Conservation (phyloP, 2,113 vertebrate genomes). For the Nestor notabilis region DNA sequence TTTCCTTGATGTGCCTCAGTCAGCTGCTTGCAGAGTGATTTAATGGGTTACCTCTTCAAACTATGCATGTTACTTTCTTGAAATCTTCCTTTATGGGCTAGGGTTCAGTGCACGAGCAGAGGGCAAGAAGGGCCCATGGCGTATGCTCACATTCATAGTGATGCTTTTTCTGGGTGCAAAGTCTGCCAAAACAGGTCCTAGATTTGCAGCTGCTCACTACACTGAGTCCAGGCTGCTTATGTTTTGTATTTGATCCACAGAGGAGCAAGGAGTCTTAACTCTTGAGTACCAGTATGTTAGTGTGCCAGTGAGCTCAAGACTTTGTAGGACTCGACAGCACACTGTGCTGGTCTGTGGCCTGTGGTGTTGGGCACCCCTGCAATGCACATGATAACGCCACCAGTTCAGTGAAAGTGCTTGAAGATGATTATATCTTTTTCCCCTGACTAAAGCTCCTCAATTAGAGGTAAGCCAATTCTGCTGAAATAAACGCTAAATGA, state of each 20-base stretch:
- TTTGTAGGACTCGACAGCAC: background rate
- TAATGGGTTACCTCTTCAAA: background rate
- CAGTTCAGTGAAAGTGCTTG: background rate
- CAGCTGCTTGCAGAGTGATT: background rate
- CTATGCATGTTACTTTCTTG: background rate
- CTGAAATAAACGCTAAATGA: conserved; percentile 52
- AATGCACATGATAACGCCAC: background rate
- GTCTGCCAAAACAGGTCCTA: background rate
- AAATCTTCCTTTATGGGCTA: background rate
- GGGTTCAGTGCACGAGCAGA: background rate
- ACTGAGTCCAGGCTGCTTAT: background rate
- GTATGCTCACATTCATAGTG: background rate
- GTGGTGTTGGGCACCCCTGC: background rate
- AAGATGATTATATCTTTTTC: background rate
- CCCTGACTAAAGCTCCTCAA: conserved; percentile 11
- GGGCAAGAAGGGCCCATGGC: background rate
- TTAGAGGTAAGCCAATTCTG: conserved; percentile 52
- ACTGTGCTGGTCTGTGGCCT: background rate
- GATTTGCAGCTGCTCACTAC: background rate
- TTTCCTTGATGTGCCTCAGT: background rate
- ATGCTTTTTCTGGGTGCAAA: background rate
- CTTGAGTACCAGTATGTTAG: background rate
- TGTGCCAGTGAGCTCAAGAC: background rate
- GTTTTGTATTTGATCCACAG: background rate
- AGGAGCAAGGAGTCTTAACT: background rate